Conservation (phyloP, 2,888 invertebrate species). For the Melanargia galathea region DNA sequence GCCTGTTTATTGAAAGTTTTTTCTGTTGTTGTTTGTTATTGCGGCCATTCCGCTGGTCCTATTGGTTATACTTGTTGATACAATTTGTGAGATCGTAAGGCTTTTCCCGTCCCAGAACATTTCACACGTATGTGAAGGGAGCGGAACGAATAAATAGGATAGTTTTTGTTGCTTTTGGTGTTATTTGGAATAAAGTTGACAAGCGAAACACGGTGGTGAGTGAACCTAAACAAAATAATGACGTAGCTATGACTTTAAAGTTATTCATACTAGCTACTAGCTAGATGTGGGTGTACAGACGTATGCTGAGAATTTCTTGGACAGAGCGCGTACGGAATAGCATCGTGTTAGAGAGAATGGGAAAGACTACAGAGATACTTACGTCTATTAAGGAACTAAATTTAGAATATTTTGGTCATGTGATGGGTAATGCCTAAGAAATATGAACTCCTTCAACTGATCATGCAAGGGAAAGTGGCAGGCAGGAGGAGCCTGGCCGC, state of each 20-base stretch:
- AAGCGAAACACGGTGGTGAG: background rate
- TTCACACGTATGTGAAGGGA: slow-evolving; percentile 31
- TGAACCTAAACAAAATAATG: background rate
- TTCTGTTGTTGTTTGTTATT: slow-evolving; percentile 41
- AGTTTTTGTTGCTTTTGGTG: background rate
- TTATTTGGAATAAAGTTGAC: background rate
- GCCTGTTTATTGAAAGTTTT: slow-evolving; percentile 52
- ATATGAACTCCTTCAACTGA: too few relatives aligned
- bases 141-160: slow-evolving; percentile 20
- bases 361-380: too few relatives aligned
- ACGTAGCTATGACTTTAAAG: background rate
- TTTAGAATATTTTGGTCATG: too few relatives aligned
- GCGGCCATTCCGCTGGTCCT: slow-evolving; percentile 33
- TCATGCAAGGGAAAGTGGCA: too few relatives aligned
- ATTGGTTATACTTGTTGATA: slow-evolving; percentile 36
- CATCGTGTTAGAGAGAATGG: too few relatives aligned
- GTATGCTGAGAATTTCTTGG: too few relatives aligned
- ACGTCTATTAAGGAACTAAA: too few relatives aligned
- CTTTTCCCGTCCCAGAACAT: slow-evolving; percentile 28
- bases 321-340: too few relatives aligned
- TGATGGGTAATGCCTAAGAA: too few relatives aligned
- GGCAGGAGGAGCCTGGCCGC: too few relatives aligned
- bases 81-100: slow-evolving; percentile 39
- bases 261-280: too few relatives aligned
- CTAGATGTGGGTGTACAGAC: too few relatives aligned